Conservation (phyloP, 2,888 invertebrate species). For the Phyto melanocephala region DNA sequence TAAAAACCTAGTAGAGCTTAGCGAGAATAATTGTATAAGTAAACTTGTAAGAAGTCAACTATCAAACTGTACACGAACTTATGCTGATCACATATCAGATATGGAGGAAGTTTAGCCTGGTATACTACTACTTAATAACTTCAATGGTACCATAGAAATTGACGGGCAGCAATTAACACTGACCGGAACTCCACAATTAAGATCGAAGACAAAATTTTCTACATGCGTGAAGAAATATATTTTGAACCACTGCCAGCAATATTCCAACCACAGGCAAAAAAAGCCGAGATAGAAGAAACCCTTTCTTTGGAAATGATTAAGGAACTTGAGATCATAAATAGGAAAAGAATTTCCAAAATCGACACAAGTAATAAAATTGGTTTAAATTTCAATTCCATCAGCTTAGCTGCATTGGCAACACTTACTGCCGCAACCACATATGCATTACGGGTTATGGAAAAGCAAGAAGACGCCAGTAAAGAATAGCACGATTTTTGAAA, state of each 20-base stretch:
- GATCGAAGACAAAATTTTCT: not conserved
- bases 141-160: not conserved
- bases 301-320: constrained; percentile 12
- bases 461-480: not conserved
- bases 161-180: not conserved
- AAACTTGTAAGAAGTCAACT: not conserved
- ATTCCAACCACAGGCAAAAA: not conserved
- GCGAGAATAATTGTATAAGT: not conserved
- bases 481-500: not conserved
- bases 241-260: not conserved
- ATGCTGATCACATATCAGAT: not conserved
- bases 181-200: not conserved
- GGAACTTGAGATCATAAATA: not conserved
- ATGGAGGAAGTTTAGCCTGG: too few species aligned
- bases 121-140: not conserved
- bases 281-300: not conserved
- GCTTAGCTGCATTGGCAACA: not conserved
- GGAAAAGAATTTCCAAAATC: not conserved
- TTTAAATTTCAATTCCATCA: not conserved
- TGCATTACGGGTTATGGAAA: not conserved
- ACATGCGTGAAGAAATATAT: not conserved
- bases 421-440: not conserved
- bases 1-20: not conserved
- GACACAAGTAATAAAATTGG: not conserved
- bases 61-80: not conserved